phyloP scores from a whole-genome alignment of 1,140 invertebrate species.

The Ridgeia piscesae region DNA sequence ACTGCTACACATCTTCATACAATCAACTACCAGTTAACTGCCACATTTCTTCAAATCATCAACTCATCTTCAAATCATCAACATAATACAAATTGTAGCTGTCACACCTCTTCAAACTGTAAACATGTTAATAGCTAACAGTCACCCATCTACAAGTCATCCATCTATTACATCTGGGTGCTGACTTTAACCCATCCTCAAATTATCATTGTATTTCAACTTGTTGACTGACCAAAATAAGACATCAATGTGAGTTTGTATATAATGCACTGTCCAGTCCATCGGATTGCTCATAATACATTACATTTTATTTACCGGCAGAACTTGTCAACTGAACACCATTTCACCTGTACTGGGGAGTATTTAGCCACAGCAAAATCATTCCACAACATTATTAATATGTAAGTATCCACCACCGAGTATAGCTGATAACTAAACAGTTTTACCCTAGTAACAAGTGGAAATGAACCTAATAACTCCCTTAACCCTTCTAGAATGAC shows the following conservation, averaged over 20 bases:
- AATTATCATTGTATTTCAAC: not conserved
- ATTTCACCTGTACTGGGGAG: no score
- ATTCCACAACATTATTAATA: not conserved
- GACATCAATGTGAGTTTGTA: no score
- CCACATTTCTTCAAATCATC: not conserved
- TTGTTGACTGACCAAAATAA: not conserved
- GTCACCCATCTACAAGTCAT: constrained; percentile 45
- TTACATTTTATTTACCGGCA: no score
- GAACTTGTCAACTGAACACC: no score
- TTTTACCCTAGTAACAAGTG: no score
- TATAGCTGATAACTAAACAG: no score
- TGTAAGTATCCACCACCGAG: not conserved
- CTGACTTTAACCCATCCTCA: not conserved
- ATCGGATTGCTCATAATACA: no score
- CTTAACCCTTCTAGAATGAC: no score
- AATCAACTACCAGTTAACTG: no score
- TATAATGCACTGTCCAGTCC: no score
- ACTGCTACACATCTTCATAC: no score
- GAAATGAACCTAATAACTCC: no score
- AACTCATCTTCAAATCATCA: constrained; percentile 42
- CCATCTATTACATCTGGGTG: not conserved
- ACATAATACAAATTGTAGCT: not conserved
- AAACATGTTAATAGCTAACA: not conserved
- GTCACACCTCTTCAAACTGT: not conserved
- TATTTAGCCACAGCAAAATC: not conserved